These are phyloP conservation scores for Megathymus violae DNA, from an alignment of 1,140 invertebrate species.

Conservation along the genomic window DNA sequence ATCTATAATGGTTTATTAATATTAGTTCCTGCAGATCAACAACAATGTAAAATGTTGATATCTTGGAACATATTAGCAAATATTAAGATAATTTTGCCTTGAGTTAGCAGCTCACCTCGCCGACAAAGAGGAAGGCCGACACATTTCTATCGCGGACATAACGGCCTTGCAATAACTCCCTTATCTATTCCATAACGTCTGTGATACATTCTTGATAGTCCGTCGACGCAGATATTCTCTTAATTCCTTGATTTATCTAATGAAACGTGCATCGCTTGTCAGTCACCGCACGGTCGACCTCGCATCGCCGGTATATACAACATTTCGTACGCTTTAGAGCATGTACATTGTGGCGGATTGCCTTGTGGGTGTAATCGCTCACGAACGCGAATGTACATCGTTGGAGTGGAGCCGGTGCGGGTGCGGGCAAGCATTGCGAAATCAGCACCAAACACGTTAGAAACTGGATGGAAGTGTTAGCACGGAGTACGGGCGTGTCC, in stretches of 20 bases:
- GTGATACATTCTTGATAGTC: slow-evolving; percentile 38
- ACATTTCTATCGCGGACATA: slow-evolving; percentile 67
- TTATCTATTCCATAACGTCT: slow-evolving; percentile 50
- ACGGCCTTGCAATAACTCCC: slow-evolving; percentile 54
- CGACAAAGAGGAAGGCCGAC: slow-evolving; percentile 61
- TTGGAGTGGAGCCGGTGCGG: slow-evolving; percentile 59
- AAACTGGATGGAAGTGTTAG: slow-evolving; percentile 82
- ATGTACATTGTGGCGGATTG: slow-evolving; percentile 59
- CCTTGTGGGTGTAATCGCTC: slow-evolving; percentile 67
- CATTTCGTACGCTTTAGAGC: slow-evolving; percentile 43
- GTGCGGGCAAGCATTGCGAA: slow-evolving; percentile 73
- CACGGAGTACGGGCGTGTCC: slow-evolving; percentile 80
- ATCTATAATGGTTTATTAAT: not conserved
- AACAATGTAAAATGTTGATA: not conserved
- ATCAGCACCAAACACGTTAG: slow-evolving; percentile 75
- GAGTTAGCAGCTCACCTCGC: slow-evolving; percentile 69
- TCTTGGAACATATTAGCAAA: slow-evolving; percentile 54
- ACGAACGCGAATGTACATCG: slow-evolving; percentile 62
- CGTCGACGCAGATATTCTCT: slow-evolving; percentile 1
- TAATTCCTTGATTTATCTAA: slow-evolving; percentile 25
- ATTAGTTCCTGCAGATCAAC: not conserved
- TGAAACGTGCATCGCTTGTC: slow-evolving; percentile 17
- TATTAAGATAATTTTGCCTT: slow-evolving; percentile 55
- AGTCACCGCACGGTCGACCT: slow-evolving; percentile 27
- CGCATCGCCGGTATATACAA: slow-evolving; percentile 27